phyloP scores from a whole-genome alignment of 2,113 vertebrate genomes.

The Cephalopholis sonnerati region DNA sequence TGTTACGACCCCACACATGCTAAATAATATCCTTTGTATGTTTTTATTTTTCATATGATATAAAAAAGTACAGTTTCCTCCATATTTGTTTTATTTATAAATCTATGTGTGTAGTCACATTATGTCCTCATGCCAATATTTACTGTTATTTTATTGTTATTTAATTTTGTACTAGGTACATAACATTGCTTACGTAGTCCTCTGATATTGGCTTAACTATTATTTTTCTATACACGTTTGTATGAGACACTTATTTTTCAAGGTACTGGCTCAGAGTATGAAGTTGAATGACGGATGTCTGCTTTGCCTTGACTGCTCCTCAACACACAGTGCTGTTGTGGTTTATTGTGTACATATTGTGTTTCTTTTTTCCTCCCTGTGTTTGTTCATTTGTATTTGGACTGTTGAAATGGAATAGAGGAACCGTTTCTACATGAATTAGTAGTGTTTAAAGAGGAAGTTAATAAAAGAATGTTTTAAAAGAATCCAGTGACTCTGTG shows the following conservation, averaged over 20 bases:
- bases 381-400: conserved; percentile 72
- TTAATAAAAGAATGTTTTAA: conserved; percentile 76
- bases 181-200: conserved; percentile 62
- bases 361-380: conserved; percentile 36
- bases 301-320: conserved; percentile 52
- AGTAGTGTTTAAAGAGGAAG: conserved; percentile 69
- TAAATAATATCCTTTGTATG: conserved; percentile 7
- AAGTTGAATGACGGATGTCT: conserved; percentile 70
- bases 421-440: conserved; percentile 69
- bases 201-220: conserved; percentile 57
- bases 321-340: conserved; percentile 44
- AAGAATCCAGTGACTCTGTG: neutral
- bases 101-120: conserved; percentile 49
- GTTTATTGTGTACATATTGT: conserved; percentile 50
- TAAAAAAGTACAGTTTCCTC: conserved; percentile 17
- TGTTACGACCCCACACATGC: neutral
- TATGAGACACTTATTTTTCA: conserved; percentile 66
- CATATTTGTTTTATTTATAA: conserved; percentile 69
- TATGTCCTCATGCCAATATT: conserved; percentile 55
- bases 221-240: conserved; percentile 71
- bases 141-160: conserved; percentile 69
- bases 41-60: conserved; percentile 54
- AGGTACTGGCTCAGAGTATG: conserved; percentile 71
- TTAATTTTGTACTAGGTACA: conserved; percentile 82
- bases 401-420: conserved; percentile 64